Conservation (phyloP, 1,140 invertebrate species). For the Leptopilina boulardi region DNA sequence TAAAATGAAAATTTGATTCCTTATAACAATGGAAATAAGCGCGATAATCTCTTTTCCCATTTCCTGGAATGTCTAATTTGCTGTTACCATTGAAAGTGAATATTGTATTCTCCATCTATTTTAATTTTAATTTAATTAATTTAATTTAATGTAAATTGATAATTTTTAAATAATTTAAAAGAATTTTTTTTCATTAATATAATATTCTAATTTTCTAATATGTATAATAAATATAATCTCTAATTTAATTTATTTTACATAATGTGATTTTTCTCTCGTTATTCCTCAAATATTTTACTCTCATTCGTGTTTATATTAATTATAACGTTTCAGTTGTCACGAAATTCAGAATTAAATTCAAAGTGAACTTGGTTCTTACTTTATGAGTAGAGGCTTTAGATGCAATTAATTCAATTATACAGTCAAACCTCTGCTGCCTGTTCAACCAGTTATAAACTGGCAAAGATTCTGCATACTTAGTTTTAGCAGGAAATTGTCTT, state of each 20-base stretch:
- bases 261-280: too few species aligned
- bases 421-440: slow-evolving; percentile 51
- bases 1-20: slow-evolving; percentile 49
- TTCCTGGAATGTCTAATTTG: slow-evolving; percentile 51
- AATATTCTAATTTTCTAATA: too few species aligned
- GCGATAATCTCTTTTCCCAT: slow-evolving; percentile 51
- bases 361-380: background rate
- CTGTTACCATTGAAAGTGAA: slow-evolving; percentile 53
- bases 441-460: slow-evolving; percentile 57
- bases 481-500: slow-evolving; percentile 59
- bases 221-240: too few species aligned
- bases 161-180: too few species aligned
- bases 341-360: background rate
- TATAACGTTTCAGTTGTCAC: too few species aligned
- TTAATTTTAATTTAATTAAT: slow-evolving; percentile 19
- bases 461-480: slow-evolving; percentile 54
- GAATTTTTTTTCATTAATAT: too few species aligned
- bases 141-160: too few species aligned
- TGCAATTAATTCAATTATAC: slow-evolving; percentile 46
- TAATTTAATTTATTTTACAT: too few species aligned
- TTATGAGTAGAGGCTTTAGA: slow-evolving; percentile 25
- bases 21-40: slow-evolving; percentile 57
- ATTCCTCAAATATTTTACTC: too few species aligned
- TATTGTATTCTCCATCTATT: slow-evolving; percentile 10
- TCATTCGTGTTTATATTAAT: background rate